Percentiles rank a stretch among this genome's conserved stretches.
phyloP scores from a whole-genome alignment of 1,140 invertebrate genomes.

The Sminthurinus signatus region DNA sequence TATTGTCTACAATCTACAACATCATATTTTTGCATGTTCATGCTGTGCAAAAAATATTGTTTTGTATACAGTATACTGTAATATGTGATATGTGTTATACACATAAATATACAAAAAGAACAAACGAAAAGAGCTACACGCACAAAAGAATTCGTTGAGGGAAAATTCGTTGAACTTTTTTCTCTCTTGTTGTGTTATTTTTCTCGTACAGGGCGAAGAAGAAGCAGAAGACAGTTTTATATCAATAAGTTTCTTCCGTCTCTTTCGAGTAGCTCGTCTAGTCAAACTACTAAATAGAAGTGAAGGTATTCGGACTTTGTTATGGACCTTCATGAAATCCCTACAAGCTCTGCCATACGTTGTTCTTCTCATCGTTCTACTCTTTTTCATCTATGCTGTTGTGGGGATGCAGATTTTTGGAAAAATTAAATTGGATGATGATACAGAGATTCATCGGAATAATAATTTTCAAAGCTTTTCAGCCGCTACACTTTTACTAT shows the following conservation, averaged over 20 bases:
- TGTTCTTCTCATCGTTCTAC: slow-evolving; percentile 92
- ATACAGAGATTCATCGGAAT: slow-evolving; percentile 82
- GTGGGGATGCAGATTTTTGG: slow-evolving; percentile 90
- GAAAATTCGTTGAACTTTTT: not conserved
- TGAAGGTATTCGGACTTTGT: slow-evolving; percentile 92
- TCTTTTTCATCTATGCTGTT: slow-evolving; percentile 99
- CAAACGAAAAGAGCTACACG: not conserved
- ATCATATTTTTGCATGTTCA: no score
- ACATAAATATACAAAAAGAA: not conserved
- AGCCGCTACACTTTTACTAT: slow-evolving; percentile 91
- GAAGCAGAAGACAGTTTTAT: slow-evolving; percentile 45
- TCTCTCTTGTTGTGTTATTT: no score
- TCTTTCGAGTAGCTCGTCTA: slow-evolving; percentile 97
- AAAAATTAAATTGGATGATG: slow-evolving; percentile 76
- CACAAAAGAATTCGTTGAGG: not conserved
- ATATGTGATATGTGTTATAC: not conserved
- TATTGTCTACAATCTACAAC: no score
- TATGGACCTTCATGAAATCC: slow-evolving; percentile 99
- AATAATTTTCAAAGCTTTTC: slow-evolving; percentile 99
- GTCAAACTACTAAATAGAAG: slow-evolving; percentile 96
- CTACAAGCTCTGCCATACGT: slow-evolving; percentile 99
- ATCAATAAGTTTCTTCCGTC: slow-evolving; percentile 96
- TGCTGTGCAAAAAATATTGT: not conserved
- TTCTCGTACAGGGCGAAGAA: not conserved
- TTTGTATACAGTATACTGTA: not conserved